These are phyloP conservation scores for Anastrepha ludens DNA, from an alignment of 1,140 invertebrate species.

Conservation along the genomic window DNA sequence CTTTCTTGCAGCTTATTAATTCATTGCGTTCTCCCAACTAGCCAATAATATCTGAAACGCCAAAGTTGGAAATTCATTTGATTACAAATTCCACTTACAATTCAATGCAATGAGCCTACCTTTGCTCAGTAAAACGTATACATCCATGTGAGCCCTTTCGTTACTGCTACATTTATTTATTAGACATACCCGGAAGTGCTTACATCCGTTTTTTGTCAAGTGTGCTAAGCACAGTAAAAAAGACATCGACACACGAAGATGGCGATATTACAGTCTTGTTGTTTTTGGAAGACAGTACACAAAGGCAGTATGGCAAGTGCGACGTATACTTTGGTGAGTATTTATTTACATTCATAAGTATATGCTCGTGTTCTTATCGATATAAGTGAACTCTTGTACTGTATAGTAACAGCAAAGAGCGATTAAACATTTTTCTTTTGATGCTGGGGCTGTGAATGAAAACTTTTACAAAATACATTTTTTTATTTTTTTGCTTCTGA, in stretches of 20 bases:
- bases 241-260: slow-evolving; percentile 72
- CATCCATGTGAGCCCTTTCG: no score
- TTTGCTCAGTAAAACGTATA: background rate
- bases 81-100: no score
- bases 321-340: slow-evolving; percentile 84
- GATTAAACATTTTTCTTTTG: background rate
- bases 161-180: background rate
- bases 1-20: no score
- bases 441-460: no score
- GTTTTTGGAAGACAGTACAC: slow-evolving; percentile 86
- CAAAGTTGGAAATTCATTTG: no score
- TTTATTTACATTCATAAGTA: background rate
- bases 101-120: no score
- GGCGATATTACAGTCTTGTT: slow-evolving; percentile 87
- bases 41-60: no score
- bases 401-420: background rate
- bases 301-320: slow-evolving; percentile 86
- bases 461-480: no score
- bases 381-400: background rate
- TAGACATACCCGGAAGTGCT: background rate
- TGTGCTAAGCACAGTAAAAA: background rate
- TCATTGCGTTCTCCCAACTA: no score
- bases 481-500: no score
- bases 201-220: background rate
- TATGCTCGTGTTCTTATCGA: background rate